phyloP scores from a whole-genome alignment of 2,113 vertebrate species.

The Nycticebus coucang region DNA sequence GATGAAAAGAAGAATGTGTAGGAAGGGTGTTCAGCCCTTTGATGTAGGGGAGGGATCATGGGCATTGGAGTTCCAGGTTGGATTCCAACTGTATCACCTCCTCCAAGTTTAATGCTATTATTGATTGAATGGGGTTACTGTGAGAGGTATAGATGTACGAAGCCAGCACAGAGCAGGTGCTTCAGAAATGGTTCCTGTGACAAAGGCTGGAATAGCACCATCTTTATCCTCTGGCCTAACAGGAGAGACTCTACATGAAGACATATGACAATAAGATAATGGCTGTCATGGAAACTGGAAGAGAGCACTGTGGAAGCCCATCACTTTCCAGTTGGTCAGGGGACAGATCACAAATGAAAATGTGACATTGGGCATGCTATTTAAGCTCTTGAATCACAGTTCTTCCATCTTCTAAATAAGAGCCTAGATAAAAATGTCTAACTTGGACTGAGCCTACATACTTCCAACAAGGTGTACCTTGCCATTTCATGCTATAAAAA shows the following conservation, averaged over 20 bases:
- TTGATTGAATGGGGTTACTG: background rate
- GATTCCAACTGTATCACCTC: background rate
- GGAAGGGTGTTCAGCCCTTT: background rate
- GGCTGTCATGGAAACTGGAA: background rate
- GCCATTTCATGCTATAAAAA: conserved; percentile 15
- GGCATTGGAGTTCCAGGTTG: background rate
- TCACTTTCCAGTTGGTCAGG: background rate
- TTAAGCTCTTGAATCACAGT: background rate
- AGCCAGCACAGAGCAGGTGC: background rate
- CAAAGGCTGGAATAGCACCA: background rate
- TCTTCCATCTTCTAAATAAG: background rate
- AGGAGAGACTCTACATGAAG: background rate
- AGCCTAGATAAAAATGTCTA: background rate
- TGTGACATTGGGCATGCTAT: background rate
- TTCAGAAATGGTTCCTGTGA: background rate
- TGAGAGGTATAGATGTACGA: background rate
- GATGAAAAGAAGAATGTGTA: background rate
- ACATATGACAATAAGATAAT: background rate
- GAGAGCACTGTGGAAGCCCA: background rate
- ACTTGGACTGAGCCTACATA: background rate
- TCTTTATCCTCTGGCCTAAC: background rate
- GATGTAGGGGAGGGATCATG: background rate
- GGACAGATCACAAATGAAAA: background rate
- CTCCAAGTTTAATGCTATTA: background rate
- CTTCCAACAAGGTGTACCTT: conserved; percentile 10